Evolutionary conservation across 2,113 vertebrate genomes (phyloP), one percentile per base, ranked within the genome.

Genomic region (Corvus cornix): DNA sequence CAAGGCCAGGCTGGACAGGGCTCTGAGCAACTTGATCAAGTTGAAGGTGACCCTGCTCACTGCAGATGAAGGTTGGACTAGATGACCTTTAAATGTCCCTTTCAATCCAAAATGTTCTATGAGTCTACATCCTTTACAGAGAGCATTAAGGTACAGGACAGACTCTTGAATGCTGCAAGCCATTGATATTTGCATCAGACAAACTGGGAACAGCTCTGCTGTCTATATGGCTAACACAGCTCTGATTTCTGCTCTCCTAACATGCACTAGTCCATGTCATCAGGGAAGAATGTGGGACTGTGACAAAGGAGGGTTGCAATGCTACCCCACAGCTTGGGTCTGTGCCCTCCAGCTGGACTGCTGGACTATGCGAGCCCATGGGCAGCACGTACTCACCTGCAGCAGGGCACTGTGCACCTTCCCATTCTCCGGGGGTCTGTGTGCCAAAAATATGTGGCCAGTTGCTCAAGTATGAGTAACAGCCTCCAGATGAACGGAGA

Each of bases 161-260:
- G 30, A 53, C 13, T 68, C 44, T 16, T 30, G 21, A 90, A 22
- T 5, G 3, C 3, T 9, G 17, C 41, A 78, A 77, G 24, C 12
- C 2, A 0, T 6, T 67, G 23, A 11, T 35, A 39, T 63, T 60
- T 84, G 52, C 22, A 52, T 41, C 13, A 67, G 17, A 35, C 10
- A 30, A 70, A 33, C 24, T 11, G 13, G 48, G 27, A 89, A 58
- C 11, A 70, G 10, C 39, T 31, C 10, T 87, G 11, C 13, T 62
- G 12, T 35, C 41, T 16, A 4, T 2, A 39, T 0, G 1, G 23
- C 13, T 22, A 58, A 55, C 7, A 30, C 1, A 2, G 7, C 33
- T 26, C 44, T 6, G 2, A 2, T 60, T 70, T 78, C 56, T 70
- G 44, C 30, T 51, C 48, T 89, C 46, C 43, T 51, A 30, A 24